Base-by-base conservation (phyloP, 2,888 invertebrate species). In the Salpingus planirostris region DNA sequence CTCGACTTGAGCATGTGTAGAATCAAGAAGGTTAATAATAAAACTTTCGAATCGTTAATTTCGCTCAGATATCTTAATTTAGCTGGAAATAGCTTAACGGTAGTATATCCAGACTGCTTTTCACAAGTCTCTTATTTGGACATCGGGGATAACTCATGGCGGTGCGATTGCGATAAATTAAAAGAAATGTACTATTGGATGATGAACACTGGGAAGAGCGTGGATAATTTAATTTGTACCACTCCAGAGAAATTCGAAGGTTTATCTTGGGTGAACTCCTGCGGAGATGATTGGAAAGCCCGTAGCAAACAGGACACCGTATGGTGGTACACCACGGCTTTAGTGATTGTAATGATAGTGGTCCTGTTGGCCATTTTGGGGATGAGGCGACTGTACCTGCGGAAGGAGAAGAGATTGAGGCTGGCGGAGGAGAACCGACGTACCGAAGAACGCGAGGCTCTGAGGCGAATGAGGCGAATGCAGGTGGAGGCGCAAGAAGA, bases 101-200 rank as follows among this genome's bases (percentile, higher is more conserved):
- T 70, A 28, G 73, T 81, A 60, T 67, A 65, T 21, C 66, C 67
- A 4, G 63, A 66, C 1, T 73, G 70, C 50, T 83, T 85, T 50
- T 67, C 68, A 1, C 80, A 78, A 57, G 63, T 67, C 6, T 71
- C 69, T 37, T 66, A 67, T 31, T 57, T 85, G n/a, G 68, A 73
- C 52, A 54, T 85, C 25, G 69, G 70, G 10, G 81, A 84, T 49
- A 86, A 86, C 58, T 78, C 80, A 43, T 86, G 85, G 85, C 68
- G 77, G 37, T 86, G 86, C 55, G 77, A 81, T 40, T 86, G 86
- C 49, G 45, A 49, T 1, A 68, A 73, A 12, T 73, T 85, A 55
- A 67, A 70, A 31, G 67, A 71, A 6, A 74, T 79, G 50, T 81
- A 73, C 45, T 68, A 72, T 36, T 81, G 66, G 54, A 52, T 83